These are phyloP conservation scores for Papilio machaon DNA, from an alignment of 1,140 invertebrate genomes.

Conservation along the genomic window DNA sequence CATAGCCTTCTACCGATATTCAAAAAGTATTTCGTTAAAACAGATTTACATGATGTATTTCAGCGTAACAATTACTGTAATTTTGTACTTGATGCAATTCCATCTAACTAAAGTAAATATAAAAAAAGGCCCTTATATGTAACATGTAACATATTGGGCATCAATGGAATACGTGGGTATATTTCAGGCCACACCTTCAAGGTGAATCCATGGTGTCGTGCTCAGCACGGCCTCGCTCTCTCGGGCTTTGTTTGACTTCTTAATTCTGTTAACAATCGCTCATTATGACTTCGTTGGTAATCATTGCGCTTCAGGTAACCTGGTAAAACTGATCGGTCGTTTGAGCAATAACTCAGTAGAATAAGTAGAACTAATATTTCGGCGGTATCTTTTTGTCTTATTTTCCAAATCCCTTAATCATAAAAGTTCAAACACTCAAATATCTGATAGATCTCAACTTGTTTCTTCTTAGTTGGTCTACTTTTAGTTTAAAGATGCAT, in stretches of 20 bases:
- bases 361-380: slow-evolving; percentile 1
- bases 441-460: not conserved
- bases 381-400: not conserved
- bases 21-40: too few species aligned
- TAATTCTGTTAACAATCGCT: slow-evolving; percentile 76
- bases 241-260: slow-evolving; percentile 58
- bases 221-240: slow-evolving; percentile 56
- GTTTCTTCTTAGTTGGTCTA: too few species aligned
- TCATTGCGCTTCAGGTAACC: slow-evolving; percentile 45
- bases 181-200: slow-evolving; percentile 36
- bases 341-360: slow-evolving; percentile 10
- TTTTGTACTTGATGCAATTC: too few species aligned
- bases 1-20: too few species aligned
- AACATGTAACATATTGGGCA: not conserved
- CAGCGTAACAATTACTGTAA: too few species aligned
- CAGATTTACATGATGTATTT: too few species aligned
- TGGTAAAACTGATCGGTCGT: slow-evolving; percentile 2
- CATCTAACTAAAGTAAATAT: too few species aligned
- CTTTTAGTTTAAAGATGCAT: too few species aligned
- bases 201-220: slow-evolving; percentile 47
- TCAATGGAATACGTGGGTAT: slow-evolving; percentile 26
- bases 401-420: not conserved
- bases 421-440: not conserved
- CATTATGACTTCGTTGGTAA: slow-evolving; percentile 61
- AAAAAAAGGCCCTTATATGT: too few species aligned